Base-by-base conservation (phyloP, 2,113 vertebrate species). In the Dissostichus mawsoni region DNA sequence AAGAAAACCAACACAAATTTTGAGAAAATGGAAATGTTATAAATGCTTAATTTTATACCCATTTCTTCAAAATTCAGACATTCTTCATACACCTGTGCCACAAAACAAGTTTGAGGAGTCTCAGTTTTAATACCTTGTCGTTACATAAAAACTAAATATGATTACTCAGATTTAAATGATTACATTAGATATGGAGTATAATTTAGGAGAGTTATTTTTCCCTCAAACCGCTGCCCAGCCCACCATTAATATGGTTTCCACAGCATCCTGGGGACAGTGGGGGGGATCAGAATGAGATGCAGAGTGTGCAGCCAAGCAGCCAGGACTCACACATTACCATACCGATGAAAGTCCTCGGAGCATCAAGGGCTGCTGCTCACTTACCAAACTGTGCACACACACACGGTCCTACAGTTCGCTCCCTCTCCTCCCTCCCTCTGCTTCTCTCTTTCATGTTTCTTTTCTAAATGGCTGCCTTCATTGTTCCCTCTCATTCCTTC, bases 351-450 rank as follows among this genome's bases (percentile, higher is more conserved):
- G 85, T 90, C 85, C 85, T 87, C 85, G 2, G 58, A 83, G 89
- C 87, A 89, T 91, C 88, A 89, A 85, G 88, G 84, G 89, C 87
- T 90, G 78, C 89, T 85, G 85, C 90, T 86, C 74, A 86, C 89
- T 86, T 74, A 87, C 90, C 80, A 83, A 86, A 86, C 78, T 78
- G 83, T 77, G 80, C 87, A 18, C 47, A 33, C 64, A 33, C 76
- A 81, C 70, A 87, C 75, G 74, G 74, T 62, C 87, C 76, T 65
- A 56, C 76, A 23, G 58, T 74, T 64, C 18, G 1, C 69, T 64
- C 44, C 73, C 57, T 47, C 59, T 69, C 67, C 83, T 74, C 67
- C 86, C 83, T 77, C 61, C 84, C 79, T 83, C 53, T 75, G 64
- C 69, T 56, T 41, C 13, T 29, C 36, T 68, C 66, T 63, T 78